Evolutionary conservation across 2,797 vertebrate genomes (phyloP).

Genomic region (Remorina albescens): DNA sequence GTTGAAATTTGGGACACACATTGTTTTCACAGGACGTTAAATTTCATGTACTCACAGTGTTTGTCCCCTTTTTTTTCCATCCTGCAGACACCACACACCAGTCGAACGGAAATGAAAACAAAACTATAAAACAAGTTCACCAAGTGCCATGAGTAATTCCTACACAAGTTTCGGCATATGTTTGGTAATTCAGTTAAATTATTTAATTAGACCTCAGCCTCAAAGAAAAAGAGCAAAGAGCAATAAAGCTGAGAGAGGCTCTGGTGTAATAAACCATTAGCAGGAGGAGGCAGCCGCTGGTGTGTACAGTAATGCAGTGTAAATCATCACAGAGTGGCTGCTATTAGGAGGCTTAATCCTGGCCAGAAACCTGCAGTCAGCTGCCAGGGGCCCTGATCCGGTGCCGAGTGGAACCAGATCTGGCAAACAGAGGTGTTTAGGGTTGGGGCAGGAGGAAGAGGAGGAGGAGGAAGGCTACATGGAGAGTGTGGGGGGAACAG

Average conservation of each 20-base stretch:
- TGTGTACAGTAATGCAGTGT: slow-evolving; percentile 77
- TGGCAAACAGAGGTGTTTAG: slow-evolving; percentile 74
- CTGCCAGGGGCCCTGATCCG: slow-evolving; percentile 72
- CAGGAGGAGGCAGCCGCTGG: slow-evolving; percentile 57
- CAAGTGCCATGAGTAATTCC: slow-evolving; percentile 49
- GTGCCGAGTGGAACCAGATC: slow-evolving; percentile 76
- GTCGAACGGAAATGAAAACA: slow-evolving; percentile 35
- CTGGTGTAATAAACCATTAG: slow-evolving; percentile 73
- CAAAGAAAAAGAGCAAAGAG: slow-evolving; percentile 51
- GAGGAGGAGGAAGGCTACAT: slow-evolving; percentile 35
- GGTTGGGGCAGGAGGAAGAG: slow-evolving; percentile 36
- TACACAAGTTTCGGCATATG: slow-evolving; percentile 52
- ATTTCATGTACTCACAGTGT: background rate
- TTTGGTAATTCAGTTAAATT: slow-evolving; percentile 71
- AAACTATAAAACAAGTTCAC: slow-evolving; percentile 54
- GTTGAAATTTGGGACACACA: background rate
- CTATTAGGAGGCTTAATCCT: slow-evolving; percentile 72
- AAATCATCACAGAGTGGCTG: slow-evolving; percentile 79
- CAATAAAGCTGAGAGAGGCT: slow-evolving; percentile 63
- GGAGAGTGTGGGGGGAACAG: slow-evolving; percentile 58
- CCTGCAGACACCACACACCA: background rate
- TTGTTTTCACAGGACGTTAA: background rate
- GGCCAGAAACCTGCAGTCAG: slow-evolving; percentile 72
- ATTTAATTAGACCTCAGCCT: slow-evolving; percentile 66
- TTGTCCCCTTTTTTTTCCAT: slow-evolving; percentile 3